Base-by-base conservation (phyloP, 2,797 vertebrate species). In the Cheirogaleus major region DNA sequence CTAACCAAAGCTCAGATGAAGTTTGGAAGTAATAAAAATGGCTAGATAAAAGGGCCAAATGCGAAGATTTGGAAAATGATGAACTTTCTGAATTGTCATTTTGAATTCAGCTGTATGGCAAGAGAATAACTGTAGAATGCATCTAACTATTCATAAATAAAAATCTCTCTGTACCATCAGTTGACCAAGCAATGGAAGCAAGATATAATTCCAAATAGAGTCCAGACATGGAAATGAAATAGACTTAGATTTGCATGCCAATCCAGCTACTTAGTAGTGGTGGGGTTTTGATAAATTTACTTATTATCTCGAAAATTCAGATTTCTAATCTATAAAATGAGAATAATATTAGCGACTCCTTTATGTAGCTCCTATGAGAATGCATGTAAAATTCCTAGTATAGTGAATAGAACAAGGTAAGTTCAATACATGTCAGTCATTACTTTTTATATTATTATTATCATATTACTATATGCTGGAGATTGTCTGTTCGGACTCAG, bases 1-100 rank as follows among this genome's bases (percentile, higher is more conserved):
- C n/a, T 89, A 93, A 87, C 43, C 17, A 59, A 91, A 85, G 52
- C 63, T 85, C 78, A 93, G 91, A 67, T 92, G 52, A 94, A 63
- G 43, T 73, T 80, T 83, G 38, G 43, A 92, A 27, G 43, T 35
- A 88, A 83, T 32, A 89, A 86, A 89, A 70, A 59, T 70, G 18
- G 22, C 41, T 84, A 63, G 48, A 73, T 79, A 30, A 95, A 93
- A 84, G 91, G 20, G 23, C 8, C 3, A 79, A 69, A 82, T 79
- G 45, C 65, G 50, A 88, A 86, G 45, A 86, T 50, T 69, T 79
- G 38, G 55, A 79, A 95, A 90, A 0, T 32, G 50, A 55, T 41
- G 32, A 87, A 80, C 17, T 90, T 93, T 92, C 30, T 61, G 41
- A 73, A 35, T 25, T 89, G 1, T 30, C 35, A n/a, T 76, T 88